Evolutionary conservation across 1,140 invertebrate genomes (phyloP).

Genomic region (Brachionus rotundiformis): DNA sequence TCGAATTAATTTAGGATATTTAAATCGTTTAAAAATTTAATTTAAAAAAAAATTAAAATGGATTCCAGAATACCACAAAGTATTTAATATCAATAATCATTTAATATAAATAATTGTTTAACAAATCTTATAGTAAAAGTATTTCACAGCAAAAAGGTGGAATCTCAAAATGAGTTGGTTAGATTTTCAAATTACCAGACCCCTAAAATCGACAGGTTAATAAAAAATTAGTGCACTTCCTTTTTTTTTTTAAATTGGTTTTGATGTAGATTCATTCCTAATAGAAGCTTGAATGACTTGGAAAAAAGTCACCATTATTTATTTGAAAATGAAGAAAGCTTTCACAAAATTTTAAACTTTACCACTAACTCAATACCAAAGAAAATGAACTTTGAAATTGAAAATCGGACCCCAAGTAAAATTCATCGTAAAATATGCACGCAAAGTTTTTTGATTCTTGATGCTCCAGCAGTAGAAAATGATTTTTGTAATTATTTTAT

Average conservation of each 20-base stretch:
- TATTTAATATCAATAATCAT: not conserved
- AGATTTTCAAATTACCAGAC: not conserved
- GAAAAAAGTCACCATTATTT: constrained; percentile 41
- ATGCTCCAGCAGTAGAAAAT: constrained; percentile 93
- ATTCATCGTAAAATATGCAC: constrained; percentile 57
- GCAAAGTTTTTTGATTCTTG: constrained; percentile 86
- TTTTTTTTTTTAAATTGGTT: not conserved
- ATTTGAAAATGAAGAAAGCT: not conserved
- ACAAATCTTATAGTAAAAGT: too few species aligned
- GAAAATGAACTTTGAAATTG: not conserved
- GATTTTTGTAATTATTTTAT: constrained; percentile 80
- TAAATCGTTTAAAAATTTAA: not conserved
- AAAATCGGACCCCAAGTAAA: not conserved
- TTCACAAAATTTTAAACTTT: constrained; percentile 18
- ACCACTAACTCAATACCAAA: not conserved
- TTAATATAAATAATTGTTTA: too few species aligned
- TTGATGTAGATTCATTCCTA: constrained; percentile 19
- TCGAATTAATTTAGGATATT: constrained; percentile 2
- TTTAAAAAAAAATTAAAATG: not conserved
- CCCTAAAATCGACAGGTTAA: constrained; percentile 14
- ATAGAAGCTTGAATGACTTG: constrained; percentile 27
- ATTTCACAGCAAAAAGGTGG: not conserved
- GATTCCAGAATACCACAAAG: not conserved
- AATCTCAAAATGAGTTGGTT: not conserved
- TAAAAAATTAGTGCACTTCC: too few species aligned